Conservation (phyloP, 1,140 invertebrate genomes). For the Zaprionus ghesquierei region DNA sequence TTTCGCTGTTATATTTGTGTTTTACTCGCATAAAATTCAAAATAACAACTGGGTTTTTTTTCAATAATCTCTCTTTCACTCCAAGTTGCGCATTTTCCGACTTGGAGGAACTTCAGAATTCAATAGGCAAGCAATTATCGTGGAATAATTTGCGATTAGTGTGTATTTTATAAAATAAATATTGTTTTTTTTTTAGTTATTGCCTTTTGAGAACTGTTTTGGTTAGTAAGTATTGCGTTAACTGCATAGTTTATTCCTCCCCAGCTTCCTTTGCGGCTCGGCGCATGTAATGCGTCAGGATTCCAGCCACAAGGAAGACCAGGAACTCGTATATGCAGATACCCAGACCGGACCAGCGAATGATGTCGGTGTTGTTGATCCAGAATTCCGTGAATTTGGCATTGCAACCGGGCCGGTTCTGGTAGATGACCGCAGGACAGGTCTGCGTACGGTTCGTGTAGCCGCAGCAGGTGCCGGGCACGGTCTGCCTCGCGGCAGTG, state of each 20-base stretch:
- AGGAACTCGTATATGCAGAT: conserved; percentile 66
- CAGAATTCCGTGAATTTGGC: conserved; percentile 56
- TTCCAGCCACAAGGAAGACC: conserved; percentile 58
- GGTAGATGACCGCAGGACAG: conserved; percentile 54
- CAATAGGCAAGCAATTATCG: not conserved
- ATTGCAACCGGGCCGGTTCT: conserved; percentile 57
- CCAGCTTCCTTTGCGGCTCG: not conserved
- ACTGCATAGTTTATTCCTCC: not conserved
- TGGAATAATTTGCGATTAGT: not conserved
- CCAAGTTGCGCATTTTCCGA: not conserved
- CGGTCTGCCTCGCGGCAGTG: not conserved
- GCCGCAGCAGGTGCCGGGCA: conserved; percentile 82
- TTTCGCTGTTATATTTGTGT: not conserved
- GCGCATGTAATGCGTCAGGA: conserved; percentile 59
- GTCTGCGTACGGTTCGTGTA: conserved; percentile 56
- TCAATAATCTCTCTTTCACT: not conserved
- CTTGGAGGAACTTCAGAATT: not conserved
- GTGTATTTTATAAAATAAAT: not conserved
- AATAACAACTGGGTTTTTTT: not conserved
- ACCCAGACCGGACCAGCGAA: conserved; percentile 65
- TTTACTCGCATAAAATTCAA: not conserved
- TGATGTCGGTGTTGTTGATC: conserved; percentile 56
- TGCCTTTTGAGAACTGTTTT: not conserved
- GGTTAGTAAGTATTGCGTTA: not conserved
- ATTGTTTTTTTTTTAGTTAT: not conserved